Percentiles rank a stretch among this genome's conserved stretches.
Evolutionary conservation across 2,113 vertebrate genomes (phyloP).

Genomic region (Xenotilapia caudafasciata): DNA sequence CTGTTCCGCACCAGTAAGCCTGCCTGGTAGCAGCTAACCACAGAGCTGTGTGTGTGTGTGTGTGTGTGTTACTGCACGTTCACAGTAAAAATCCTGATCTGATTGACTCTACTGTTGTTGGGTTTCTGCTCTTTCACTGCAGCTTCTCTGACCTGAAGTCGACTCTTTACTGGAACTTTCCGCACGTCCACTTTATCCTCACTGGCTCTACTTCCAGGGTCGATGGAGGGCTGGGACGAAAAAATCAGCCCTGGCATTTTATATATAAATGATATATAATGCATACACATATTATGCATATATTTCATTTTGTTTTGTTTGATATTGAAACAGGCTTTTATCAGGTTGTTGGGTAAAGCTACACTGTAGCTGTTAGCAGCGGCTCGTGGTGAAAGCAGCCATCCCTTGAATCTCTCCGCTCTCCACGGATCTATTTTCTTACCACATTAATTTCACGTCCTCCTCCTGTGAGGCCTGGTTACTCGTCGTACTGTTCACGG

Average conservation of each 20-base stretch:
- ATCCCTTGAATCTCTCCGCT: not conserved
- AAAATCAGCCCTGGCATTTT: not conserved
- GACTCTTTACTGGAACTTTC: not conserved
- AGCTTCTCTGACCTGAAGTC: not conserved
- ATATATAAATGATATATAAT: not conserved
- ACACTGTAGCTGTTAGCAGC: not conserved
- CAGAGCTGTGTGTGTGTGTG: not conserved
- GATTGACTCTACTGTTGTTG: not conserved
- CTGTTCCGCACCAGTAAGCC: conserved; percentile 52
- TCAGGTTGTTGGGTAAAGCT: not conserved
- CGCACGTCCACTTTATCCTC: not conserved
- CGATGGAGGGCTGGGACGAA: not conserved
- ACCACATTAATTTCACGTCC: not conserved
- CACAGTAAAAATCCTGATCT: not conserved
- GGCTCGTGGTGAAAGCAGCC: not conserved
- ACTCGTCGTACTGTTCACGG: not conserved
- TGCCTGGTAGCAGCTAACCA: not conserved
- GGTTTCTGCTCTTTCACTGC: not conserved
- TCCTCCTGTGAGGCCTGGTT: not conserved
- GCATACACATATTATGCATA: not conserved
- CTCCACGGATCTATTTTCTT: not conserved
- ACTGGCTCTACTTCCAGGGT: not conserved
- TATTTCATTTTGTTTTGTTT: not conserved
- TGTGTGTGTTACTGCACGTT: not conserved
- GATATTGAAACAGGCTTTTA: not conserved